Percentiles rank a stretch among this genome's conserved stretches.
Evolutionary conservation across 1,140 invertebrate genomes (phyloP).

Genomic region (Drosophila grimshawi): DNA sequence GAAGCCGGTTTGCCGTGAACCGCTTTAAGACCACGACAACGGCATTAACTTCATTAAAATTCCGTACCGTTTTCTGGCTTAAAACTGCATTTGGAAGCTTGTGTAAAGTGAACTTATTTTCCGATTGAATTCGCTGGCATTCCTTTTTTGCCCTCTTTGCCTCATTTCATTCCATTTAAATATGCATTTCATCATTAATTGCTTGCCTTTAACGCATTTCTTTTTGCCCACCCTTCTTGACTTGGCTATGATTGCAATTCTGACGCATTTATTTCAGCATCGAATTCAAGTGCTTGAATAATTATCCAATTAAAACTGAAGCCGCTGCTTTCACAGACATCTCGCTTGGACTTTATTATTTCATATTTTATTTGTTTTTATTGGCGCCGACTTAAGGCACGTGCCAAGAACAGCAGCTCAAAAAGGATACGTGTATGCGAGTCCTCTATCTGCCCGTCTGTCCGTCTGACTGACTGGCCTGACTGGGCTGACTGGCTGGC

Average conservation of each 20-base stretch:
- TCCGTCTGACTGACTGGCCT: constrained; percentile 53
- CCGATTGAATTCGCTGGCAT: background rate
- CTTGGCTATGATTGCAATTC: constrained; percentile 1
- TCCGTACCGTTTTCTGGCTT: constrained; percentile 5
- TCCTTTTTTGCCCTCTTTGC: background rate
- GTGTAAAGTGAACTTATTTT: constrained; percentile 5
- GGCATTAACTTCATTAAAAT: constrained; percentile 26
- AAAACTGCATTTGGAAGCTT: background rate
- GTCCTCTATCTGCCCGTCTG: constrained; percentile 23
- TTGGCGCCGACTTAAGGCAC: constrained; percentile 29
- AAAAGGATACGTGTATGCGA: constrained; percentile 23
- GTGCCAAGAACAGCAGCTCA: constrained; percentile 43
- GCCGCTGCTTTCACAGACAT: constrained; percentile 39
- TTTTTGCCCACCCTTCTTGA: constrained; percentile 2
- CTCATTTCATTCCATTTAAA: constrained; percentile 14
- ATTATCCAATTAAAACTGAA: constrained; percentile 78
- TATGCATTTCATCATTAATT: constrained; percentile 25
- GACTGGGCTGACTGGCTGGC: constrained; percentile 41
- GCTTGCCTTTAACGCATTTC: constrained; percentile 21
- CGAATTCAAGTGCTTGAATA: constrained; percentile 70
- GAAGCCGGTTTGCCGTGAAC: constrained; percentile 8
- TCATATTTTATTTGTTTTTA: constrained; percentile 4
- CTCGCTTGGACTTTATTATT: constrained; percentile 3
- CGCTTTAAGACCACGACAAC: constrained; percentile 15
- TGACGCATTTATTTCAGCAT: constrained; percentile 55